Conservation (phyloP, 2,797 vertebrate species). For the Glossophaga mutica region DNA sequence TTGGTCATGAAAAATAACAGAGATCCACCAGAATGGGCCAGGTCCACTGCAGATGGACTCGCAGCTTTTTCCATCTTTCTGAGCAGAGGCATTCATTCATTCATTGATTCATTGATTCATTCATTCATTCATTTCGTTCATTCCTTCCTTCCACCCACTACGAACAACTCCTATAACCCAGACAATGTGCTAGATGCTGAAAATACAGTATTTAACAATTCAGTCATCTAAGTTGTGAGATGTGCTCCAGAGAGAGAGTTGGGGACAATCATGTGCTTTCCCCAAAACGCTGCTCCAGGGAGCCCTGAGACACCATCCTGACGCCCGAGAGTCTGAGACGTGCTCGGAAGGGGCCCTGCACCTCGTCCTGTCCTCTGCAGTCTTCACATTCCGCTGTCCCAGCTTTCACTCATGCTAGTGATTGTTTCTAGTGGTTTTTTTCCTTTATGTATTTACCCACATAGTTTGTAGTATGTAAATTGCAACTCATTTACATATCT, state of each 20-base stretch:
- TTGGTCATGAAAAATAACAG: background rate
- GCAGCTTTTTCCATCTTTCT: background rate
- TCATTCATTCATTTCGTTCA: background rate
- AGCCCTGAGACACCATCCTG: background rate
- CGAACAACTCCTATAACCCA: background rate
- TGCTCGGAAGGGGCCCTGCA: background rate
- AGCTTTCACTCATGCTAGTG: background rate
- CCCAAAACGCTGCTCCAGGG: background rate
- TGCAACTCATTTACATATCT: constrained; percentile 18
- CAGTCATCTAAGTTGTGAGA: background rate
- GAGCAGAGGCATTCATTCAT: background rate
- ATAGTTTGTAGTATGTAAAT: background rate
- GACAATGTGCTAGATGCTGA: background rate
- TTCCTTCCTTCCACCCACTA: background rate
- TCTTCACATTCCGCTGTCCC: background rate
- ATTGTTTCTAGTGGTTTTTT: constrained; percentile 17
- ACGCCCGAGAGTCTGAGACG: background rate
- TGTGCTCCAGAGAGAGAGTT: background rate
- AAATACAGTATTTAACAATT: background rate
- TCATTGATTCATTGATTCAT: background rate
- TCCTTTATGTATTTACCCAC: background rate
- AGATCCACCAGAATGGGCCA: background rate
- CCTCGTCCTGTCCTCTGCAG: background rate
- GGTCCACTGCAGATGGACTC: background rate
- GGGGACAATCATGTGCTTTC: background rate